Evolutionary conservation across 2,113 vertebrate species (phyloP).

Genomic region (mouse (Mus musculus)): GRCm39 chr1:60227001-60227500

Average conservation of each 20-base stretch:
- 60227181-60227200: not conserved
- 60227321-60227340: conserved; percentile 39
- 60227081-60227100: not conserved
- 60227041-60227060: not conserved
- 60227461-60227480: conserved; percentile 57
- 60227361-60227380: conserved; percentile 36
- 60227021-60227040: not conserved
- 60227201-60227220: not conserved
- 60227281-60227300: not conserved
- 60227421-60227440: conserved; percentile 35
- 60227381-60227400: conserved; percentile 28
- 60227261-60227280: not conserved
- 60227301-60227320: conserved; percentile 26
- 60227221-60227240: not conserved
- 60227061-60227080: too few species aligned
- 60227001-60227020: not conserved
- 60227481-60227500: conserved; percentile 20
- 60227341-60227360: conserved; percentile 36
- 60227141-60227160: not conserved
- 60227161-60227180: too few species aligned
- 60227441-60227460: conserved; percentile 14
- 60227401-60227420: conserved; percentile 55
- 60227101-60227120: not conserved
- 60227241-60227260: not conserved
- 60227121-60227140: not conserved